phyloP scores from a whole-genome alignment of 1,140 invertebrate genomes.

The Lutraria rhynchaena region DNA sequence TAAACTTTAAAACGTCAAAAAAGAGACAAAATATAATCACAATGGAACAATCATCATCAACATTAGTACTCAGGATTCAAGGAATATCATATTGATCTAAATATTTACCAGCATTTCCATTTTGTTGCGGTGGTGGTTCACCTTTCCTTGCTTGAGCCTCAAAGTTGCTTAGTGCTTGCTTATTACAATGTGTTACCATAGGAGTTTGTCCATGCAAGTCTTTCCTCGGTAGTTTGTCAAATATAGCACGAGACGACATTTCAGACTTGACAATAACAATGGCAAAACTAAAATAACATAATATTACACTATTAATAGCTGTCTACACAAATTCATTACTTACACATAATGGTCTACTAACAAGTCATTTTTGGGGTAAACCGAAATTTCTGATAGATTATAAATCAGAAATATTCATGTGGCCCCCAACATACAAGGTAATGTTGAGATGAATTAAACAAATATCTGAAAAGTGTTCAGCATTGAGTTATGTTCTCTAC shows the following conservation, averaged over 20 bases:
- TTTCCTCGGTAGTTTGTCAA: slow-evolving; percentile 96
- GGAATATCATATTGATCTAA: too few relatives aligned
- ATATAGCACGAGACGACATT: slow-evolving; percentile 92
- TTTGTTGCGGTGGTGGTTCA: slow-evolving; percentile 69
- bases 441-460: slow-evolving; percentile 36
- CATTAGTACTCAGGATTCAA: too few relatives aligned
- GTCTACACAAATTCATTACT: too few relatives aligned
- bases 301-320: too few relatives aligned
- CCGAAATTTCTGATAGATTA: too few relatives aligned
- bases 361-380: too few relatives aligned
- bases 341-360: slow-evolving; percentile 1
- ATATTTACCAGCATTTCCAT: slow-evolving; percentile 59
- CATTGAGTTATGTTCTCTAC: slow-evolving; percentile 30
- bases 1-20: too few relatives aligned
- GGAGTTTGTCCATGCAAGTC: slow-evolving; percentile 97
- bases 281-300: slow-evolving; percentile 78
- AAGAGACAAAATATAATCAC: too few relatives aligned
- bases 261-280: slow-evolving; percentile 87
- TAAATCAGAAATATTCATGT: too few relatives aligned
- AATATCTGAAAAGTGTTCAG: neutral
- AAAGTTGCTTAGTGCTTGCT: slow-evolving; percentile 90
- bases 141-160: slow-evolving; percentile 83
- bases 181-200: slow-evolving; percentile 96
- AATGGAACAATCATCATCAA: too few relatives aligned
- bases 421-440: too few relatives aligned